Base-by-base conservation (phyloP, 2,888 invertebrate genomes). In the Drosophila mulleri region DNA sequence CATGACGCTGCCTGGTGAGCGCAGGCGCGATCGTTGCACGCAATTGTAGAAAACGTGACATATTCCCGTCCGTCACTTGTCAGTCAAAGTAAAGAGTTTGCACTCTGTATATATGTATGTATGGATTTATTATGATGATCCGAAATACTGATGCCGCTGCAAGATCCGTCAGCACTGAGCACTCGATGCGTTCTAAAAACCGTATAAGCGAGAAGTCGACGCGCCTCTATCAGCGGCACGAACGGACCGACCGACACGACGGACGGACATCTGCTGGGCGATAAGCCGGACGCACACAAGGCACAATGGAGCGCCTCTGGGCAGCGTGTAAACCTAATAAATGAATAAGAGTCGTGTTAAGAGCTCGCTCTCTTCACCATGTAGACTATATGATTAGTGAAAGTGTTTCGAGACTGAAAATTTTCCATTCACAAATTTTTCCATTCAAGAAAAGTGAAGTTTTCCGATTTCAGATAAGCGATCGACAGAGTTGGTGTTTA, bases 1-100 rank as follows among this genome's bases (percentile, higher is more conserved):
- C 92, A 82, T 92, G 92, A 58, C 92, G 92, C 75, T 88, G 91
- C 75, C 92, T 88, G 65, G 73, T 76, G 65, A 86, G 67, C 61
- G 78, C 71, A 61, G 81, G 88, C 69, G 90, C 68, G 57, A 83
- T 67, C 68, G 82, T 72, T 72, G 86, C 79, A 52, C 91, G 91
- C 72, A 85, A 72, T 81, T 90, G 90, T 74, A 90, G 66, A 58
- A 91, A 79, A 29, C 91, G 90, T 88, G 89, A 90, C 92, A 92
- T 92, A 29, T 75, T 90, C 58, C 68, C 68, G 42, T 68, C 52
- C 69, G 41, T 70, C 18, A 72, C 35, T 70, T 41, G 50, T 47
- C 67, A 62, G 73, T 56, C 52, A 59, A 12, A 37, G 16, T 48
- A 39, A 35, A 41, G n/a, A 56, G 23, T 16, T 16, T 45, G 9